phyloP scores from a whole-genome alignment of 2,113 vertebrate species.

The Corvus cornix region DNA sequence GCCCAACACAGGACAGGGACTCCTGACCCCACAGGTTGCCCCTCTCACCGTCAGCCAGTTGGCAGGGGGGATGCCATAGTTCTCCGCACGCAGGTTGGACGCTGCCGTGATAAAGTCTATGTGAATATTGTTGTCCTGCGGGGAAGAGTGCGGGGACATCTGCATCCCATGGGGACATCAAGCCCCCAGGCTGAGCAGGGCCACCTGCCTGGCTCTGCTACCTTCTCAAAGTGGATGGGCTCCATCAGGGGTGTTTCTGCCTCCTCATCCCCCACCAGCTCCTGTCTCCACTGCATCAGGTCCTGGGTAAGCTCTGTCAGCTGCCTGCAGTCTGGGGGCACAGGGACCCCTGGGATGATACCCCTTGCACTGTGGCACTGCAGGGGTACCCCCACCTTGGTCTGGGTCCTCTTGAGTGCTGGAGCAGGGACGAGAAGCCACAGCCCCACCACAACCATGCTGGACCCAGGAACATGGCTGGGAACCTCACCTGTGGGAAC shows the following conservation, averaged over 20 bases:
- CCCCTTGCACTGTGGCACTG: neutral
- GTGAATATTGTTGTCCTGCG: constrained; percentile 85
- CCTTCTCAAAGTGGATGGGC: constrained; percentile 88
- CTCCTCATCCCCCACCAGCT: neutral
- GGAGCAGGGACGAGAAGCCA: neutral
- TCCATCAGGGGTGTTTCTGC: constrained; percentile 63
- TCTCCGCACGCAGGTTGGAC: constrained; percentile 85
- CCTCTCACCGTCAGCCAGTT: constrained; percentile 53
- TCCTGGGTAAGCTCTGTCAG: constrained; percentile 66
- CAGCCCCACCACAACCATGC: neutral
- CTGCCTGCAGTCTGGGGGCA: constrained; percentile 52
- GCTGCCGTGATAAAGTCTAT: constrained; percentile 84
- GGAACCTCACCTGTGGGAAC: constrained; percentile 32
- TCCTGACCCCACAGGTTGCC: neutral
- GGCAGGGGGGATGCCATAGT: constrained; percentile 82
- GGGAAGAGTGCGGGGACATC: neutral
- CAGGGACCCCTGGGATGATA: neutral
- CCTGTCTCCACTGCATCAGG: neutral
- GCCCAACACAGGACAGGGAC: accelerated
- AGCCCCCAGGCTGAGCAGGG: neutral
- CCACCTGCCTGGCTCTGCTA: neutral
- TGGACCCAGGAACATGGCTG: neutral
- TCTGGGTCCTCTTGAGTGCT: neutral
- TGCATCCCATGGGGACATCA: neutral
- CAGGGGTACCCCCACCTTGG: accelerated